A percentile compares a stretch with the other conserved stretches of the same genome.
Conservation (phyloP, 1,140 invertebrate genomes). For the Hylaeus anthracinus region DNA sequence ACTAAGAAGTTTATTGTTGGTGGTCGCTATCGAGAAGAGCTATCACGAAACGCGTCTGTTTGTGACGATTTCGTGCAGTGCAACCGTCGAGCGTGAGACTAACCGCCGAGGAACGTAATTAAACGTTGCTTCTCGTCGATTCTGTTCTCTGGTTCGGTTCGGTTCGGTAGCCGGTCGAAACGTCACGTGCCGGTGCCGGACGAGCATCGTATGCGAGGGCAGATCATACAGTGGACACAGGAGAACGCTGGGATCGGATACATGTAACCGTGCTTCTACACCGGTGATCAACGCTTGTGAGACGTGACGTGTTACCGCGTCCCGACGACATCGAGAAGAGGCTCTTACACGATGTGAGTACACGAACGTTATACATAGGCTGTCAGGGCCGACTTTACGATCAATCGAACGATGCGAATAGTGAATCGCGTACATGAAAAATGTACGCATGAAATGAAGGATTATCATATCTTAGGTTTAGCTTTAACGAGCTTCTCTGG, state of each 20-base stretch:
- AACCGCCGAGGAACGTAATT: not conserved
- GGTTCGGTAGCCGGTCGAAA: constrained; percentile 16
- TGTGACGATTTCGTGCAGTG: constrained; percentile 23
- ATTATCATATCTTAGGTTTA: no score
- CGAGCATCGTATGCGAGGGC: constrained; percentile 4
- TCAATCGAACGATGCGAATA: no score
- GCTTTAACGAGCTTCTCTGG: no score
- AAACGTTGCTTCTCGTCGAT: not conserved
- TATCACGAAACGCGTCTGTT: not conserved
- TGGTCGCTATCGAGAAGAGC: not conserved
- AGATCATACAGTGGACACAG: constrained; percentile 8
- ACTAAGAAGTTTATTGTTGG: not conserved
- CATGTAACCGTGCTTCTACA: constrained; percentile 22
- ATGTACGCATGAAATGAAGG: no score
- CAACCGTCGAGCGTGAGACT: not conserved
- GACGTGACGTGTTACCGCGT: constrained; percentile 51
- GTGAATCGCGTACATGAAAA: no score
- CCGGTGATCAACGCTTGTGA: constrained; percentile 39
- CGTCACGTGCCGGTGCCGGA: constrained; percentile 44
- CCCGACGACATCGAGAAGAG: constrained; percentile 52
- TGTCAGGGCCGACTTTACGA: no score
- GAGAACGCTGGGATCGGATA: constrained; percentile 39
- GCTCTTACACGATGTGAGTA: constrained; percentile 56
- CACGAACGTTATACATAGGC: not conserved
- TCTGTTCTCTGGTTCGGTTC: not conserved